Percentiles rank a stretch among this genome's conserved stretches.
Conservation (phyloP, 2,797 vertebrate species). For the Rhynchotus rufescens region DNA sequence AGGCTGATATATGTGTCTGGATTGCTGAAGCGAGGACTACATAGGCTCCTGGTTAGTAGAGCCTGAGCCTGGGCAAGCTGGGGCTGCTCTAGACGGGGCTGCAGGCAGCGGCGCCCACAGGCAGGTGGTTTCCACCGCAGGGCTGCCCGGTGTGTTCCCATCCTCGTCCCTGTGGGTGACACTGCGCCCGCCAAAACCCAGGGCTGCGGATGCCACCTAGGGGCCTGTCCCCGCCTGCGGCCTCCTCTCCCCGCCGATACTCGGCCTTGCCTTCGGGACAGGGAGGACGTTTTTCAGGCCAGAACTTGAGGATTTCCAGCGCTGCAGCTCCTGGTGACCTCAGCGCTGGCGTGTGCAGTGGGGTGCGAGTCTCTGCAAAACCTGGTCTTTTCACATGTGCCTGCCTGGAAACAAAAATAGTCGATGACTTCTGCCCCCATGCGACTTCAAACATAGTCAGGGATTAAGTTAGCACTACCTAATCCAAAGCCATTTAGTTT, state of each 20-base stretch:
- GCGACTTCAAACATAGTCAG: background rate
- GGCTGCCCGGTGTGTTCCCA: background rate
- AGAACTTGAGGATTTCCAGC: too few relatives aligned
- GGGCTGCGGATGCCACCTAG: conserved; percentile 63
- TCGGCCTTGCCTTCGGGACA: background rate
- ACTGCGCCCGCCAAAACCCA: background rate
- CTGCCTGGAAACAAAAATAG: background rate
- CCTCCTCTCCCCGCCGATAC: background rate
- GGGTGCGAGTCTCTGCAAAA: background rate
- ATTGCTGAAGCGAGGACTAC: background rate
- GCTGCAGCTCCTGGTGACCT: background rate
- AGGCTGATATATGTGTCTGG: conserved; percentile 8
- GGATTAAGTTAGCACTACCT: background rate
- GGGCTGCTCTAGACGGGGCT: background rate
- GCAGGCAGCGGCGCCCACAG: background rate
- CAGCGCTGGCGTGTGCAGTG: too few relatives aligned
- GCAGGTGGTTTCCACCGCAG: rapidly evolving
- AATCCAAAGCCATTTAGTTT: background rate
- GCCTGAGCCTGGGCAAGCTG: background rate
- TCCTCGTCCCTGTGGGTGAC: background rate
- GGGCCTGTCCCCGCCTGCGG: conserved; percentile 42
- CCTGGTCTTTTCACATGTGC: background rate
- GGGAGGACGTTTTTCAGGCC: background rate
- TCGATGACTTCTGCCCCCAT: background rate
- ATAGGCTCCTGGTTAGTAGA: background rate